Evolutionary conservation across 2,797 vertebrate species (phyloP).

Genomic region (Champsocephalus gunnari): DNA sequence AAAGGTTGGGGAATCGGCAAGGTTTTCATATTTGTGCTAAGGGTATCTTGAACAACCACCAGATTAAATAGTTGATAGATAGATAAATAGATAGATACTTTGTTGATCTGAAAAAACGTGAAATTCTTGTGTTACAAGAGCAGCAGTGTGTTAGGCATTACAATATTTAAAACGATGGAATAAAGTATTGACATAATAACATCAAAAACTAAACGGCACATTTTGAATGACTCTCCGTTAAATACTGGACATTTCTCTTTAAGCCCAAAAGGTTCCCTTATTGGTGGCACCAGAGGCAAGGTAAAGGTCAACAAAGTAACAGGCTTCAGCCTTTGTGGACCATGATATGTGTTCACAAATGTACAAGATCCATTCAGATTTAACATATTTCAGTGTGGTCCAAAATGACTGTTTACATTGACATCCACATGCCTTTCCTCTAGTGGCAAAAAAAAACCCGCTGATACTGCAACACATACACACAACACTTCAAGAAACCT

Average conservation of each 20-base stretch:
- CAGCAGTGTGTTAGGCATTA: too few species aligned
- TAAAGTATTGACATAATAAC: too few species aligned
- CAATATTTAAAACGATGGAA: too few species aligned
- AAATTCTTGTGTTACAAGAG: too few species aligned
- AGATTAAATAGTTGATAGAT: too few species aligned
- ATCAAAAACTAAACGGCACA: too few species aligned
- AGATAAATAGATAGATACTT: too few species aligned
- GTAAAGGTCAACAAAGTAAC: neutral
- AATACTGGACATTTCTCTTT: neutral
- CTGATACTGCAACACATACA: neutral
- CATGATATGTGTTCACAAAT: neutral
- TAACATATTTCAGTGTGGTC: neutral
- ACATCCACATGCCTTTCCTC: neutral
- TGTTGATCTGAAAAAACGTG: too few species aligned
- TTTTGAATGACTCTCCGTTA: neutral
- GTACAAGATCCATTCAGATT: neutral
- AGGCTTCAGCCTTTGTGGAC: neutral
- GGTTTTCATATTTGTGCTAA: neutral
- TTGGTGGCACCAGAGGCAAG: neutral
- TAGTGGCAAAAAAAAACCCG: too few species aligned
- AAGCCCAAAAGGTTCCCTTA: neutral
- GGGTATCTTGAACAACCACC: neutral
- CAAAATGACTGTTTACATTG: neutral
- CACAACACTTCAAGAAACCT: neutral
- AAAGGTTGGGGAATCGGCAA: neutral